phyloP scores from a whole-genome alignment of 2,113 vertebrate genomes.

The Oenanthe melanoleuca region DNA sequence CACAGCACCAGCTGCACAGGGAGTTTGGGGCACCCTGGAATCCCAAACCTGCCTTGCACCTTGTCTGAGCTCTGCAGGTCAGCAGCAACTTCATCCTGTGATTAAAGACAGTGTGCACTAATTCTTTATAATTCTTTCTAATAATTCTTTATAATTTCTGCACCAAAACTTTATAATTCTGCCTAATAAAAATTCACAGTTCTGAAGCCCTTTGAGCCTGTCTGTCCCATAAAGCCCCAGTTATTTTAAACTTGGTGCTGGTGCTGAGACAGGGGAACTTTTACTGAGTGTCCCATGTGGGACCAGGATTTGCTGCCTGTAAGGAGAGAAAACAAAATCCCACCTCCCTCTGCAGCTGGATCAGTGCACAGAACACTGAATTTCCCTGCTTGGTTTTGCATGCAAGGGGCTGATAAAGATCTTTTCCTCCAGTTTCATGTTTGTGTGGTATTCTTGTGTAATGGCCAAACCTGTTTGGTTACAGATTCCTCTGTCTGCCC shows the following conservation, averaged over 20 bases:
- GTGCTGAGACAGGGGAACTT: background rate
- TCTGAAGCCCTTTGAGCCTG: background rate
- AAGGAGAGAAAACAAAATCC: background rate
- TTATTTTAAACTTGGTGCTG: background rate
- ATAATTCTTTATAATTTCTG: background rate
- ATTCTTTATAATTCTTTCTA: too few species aligned
- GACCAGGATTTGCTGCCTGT: background rate
- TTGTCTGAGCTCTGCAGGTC: background rate
- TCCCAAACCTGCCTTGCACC: background rate
- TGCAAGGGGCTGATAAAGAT: slow-evolving; percentile 48
- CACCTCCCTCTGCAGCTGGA: slow-evolving; percentile 9
- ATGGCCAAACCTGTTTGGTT: slow-evolving; percentile 51
- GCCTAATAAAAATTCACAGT: background rate
- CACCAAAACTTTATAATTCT: background rate
- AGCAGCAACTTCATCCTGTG: rapidly evolving
- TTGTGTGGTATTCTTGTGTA: slow-evolving; percentile 41
- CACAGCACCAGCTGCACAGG: background rate
- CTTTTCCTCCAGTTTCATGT: slow-evolving; percentile 50
- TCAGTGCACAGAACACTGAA: background rate
- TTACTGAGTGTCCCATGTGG: background rate
- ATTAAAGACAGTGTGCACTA: rapidly evolving
- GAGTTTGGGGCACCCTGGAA: background rate
- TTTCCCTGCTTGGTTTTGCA: background rate
- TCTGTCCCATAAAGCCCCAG: background rate
- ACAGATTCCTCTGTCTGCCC: slow-evolving; percentile 45